Evolutionary conservation across 2,888 invertebrate genomes (phyloP), one percentile per base, ranked within the genome.

Genomic region (Nesidiocoris tenuis): DNA sequence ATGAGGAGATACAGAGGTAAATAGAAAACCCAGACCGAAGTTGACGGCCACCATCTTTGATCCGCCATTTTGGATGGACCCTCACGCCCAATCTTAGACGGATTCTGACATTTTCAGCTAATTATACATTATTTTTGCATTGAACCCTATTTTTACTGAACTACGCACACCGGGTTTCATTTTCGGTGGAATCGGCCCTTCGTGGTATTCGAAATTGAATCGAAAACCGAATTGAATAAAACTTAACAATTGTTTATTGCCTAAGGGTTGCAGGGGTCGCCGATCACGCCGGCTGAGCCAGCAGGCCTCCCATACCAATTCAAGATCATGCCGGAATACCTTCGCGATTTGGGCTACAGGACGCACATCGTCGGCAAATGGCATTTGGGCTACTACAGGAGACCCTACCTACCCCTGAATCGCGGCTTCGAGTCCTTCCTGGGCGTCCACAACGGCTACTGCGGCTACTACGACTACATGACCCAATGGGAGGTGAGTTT

Each of bases 361-460:
- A 94, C 94, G 0, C 90, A 93, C 82, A 86, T 94, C 24, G 88
- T 96, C 9, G 96, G 96, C 21, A 96, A 96, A 85, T 96, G 96
- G 96, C 91, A 93, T 83, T 87, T 96, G 76, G 96, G 96, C 0
- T 93, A 90, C 85, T 90, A 89, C 78, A 86, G 87, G 74, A 86
- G 86, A 71, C 89, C 89, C 80, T 93, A 88, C 82, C 88, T 91
- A 1, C 94, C 94, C 0, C 88, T 88, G 1, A 86, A 86, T 74
- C 87, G 94, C 72, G 94, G 94, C 2, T 95, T 94, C 82, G 90
- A 93, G 81, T 87, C 90, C 3, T 92, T 92, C 82, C 90, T 90
- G 80, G 94, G 94, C 12, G 92, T 90, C 84, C 90, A 90, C 84
- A 90, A 90, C 65, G 92, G 92, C 0, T 89, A 87, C 78, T 87